These are phyloP conservation scores for Schizopygopsis pylzovi DNA, from an alignment of 2,797 vertebrate genomes.

Conservation along the genomic window DNA sequence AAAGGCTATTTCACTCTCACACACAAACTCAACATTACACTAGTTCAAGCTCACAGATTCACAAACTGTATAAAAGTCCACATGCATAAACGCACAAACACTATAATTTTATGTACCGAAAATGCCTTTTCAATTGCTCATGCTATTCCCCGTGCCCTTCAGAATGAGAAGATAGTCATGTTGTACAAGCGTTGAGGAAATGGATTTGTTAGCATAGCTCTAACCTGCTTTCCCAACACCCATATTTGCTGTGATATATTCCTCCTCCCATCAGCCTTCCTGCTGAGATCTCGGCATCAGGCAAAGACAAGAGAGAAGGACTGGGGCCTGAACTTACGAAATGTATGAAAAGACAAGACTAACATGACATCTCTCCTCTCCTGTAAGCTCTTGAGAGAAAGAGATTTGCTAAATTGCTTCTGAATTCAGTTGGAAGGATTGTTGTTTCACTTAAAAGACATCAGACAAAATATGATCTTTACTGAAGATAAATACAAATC, in stretches of 20 bases:
- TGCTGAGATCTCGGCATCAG: slow-evolving; percentile 1
- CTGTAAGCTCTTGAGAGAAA: not conserved
- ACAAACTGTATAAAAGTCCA: not conserved
- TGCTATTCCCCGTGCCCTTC: slow-evolving; percentile 6
- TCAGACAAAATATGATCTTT: not conserved
- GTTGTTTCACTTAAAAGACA: slow-evolving; percentile 1
- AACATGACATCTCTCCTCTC: not conserved
- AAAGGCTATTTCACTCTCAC: not conserved
- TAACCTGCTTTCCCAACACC: slow-evolving; percentile 49
- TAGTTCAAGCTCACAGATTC: slow-evolving; percentile 10
- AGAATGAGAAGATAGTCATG: slow-evolving; percentile 29
- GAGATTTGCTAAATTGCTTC: not conserved
- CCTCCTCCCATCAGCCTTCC: slow-evolving; percentile 1
- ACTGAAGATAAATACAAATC: not conserved
- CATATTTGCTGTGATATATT: slow-evolving; percentile 42
- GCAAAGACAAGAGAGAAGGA: not conserved
- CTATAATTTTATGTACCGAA: slow-evolving; percentile 17
- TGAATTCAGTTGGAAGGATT: not conserved
- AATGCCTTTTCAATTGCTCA: slow-evolving; percentile 26
- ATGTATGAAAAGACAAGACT: not conserved
- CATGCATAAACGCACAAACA: not conserved
- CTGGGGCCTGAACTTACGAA: not conserved
- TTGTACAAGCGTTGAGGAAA: slow-evolving; percentile 45
- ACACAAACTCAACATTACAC: not conserved
- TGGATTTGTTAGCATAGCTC: slow-evolving; percentile 53